These are phyloP conservation scores for Caenorhabditis briggsae DNA, from an alignment of 1,140 invertebrate genomes.

Conservation along the genomic window DNA sequence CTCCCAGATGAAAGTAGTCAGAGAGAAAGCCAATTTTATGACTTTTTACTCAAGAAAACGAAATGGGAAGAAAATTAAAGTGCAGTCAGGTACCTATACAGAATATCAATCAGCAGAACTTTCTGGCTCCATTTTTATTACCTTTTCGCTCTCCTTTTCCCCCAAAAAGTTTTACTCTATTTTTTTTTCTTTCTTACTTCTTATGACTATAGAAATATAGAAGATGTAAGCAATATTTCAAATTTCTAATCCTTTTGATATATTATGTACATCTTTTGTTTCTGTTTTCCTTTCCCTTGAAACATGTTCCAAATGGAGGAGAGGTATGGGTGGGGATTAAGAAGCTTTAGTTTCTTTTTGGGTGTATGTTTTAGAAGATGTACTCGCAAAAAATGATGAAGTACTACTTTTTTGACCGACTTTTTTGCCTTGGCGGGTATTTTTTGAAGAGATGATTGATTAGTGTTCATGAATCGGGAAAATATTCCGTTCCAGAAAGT, in stretches of 20 bases:
- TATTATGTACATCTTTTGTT: constrained; percentile 50
- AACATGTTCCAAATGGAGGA: constrained; percentile 6
- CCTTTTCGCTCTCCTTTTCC: neutral
- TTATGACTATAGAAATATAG: neutral
- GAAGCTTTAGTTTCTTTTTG: neutral
- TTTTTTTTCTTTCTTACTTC: neutral
- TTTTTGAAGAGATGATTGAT: neutral
- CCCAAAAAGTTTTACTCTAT: neutral
- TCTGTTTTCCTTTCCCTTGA: neutral
- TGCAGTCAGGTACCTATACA: neutral
- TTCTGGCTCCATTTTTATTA: constrained; percentile 10
- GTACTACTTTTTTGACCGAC: neutral
- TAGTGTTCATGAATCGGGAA: neutral
- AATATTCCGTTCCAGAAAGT: neutral
- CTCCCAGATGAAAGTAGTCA: neutral
- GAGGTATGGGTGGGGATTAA: neutral
- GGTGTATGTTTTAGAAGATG: constrained; percentile 9
- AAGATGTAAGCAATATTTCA: neutral
- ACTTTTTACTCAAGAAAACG: neutral
- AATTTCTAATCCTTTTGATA: constrained; percentile 48
- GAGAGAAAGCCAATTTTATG: constrained; percentile 47
- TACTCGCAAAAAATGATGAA: constrained; percentile 15
- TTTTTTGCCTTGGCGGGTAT: neutral
- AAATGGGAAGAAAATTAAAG: neutral
- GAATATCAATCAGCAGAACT: constrained; percentile 24